Evolutionary conservation across 2,888 invertebrate genomes (phyloP).

Genomic region (Meloe dianella): DNA sequence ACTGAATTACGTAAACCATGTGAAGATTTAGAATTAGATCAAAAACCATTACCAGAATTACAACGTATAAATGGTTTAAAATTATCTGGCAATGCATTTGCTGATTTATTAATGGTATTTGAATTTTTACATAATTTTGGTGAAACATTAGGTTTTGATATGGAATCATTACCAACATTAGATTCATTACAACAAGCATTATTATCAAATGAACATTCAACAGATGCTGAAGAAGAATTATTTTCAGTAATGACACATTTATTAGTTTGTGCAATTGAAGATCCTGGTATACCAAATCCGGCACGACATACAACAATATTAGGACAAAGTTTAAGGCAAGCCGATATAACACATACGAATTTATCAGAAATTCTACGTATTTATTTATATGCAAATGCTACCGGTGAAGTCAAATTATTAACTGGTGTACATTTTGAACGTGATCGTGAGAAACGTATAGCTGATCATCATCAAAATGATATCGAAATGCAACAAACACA

Average conservation of each 20-base stretch:
- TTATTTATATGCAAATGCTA: slow-evolving; percentile 88
- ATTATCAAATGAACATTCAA: slow-evolving; percentile 72
- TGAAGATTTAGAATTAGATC: slow-evolving; percentile 88
- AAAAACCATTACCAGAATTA: slow-evolving; percentile 73
- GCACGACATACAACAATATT: slow-evolving; percentile 87
- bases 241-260: slow-evolving; percentile 88
- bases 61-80: slow-evolving; percentile 71
- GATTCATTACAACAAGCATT: slow-evolving; percentile 87
- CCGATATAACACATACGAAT: slow-evolving; percentile 90
- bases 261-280: slow-evolving; percentile 90
- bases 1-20: slow-evolving; percentile 82
- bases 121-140: slow-evolving; percentile 97
- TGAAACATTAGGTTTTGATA: slow-evolving; percentile 90
- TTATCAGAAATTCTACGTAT: slow-evolving; percentile 91
- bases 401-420: slow-evolving; percentile 82
- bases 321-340: slow-evolving; percentile 86
- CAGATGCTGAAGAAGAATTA: slow-evolving; percentile 83
- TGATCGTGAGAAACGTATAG: slow-evolving; percentile 78
- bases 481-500: slow-evolving; percentile 70
- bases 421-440: slow-evolving; percentile 83
- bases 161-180: slow-evolving; percentile 85
- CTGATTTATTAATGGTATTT: slow-evolving; percentile 91
- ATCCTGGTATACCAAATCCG: slow-evolving; percentile 90
- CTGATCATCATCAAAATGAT: slow-evolving; percentile 82
- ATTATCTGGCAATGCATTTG: slow-evolving; percentile 87